Percentiles rank a stretch among this genome's conserved stretches.
These are phyloP conservation scores for Coreius guichenoti DNA, from an alignment of 2,797 vertebrate species.

Conservation along the genomic window DNA sequence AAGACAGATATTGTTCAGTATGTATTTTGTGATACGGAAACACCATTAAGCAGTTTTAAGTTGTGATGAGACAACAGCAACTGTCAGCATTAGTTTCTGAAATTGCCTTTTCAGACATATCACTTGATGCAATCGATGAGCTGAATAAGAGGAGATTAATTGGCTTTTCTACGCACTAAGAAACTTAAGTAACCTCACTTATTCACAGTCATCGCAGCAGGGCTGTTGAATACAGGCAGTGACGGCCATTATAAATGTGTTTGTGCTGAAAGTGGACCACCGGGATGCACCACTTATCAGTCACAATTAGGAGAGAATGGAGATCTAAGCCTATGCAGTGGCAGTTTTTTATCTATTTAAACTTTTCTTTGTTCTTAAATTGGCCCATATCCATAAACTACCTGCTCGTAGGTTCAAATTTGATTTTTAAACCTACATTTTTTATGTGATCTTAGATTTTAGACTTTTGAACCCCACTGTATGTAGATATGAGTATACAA, in stretches of 20 bases:
- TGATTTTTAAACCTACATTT: not conserved
- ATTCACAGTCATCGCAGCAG: constrained; percentile 41
- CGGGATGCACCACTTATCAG: constrained; percentile 4
- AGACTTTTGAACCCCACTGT: not conserved
- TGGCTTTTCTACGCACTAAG: constrained; percentile 67
- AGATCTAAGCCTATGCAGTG: not conserved
- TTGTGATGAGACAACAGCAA: constrained; percentile 74
- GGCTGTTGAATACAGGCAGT: constrained; percentile 38
- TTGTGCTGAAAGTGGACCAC: constrained; percentile 30
- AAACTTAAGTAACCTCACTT: constrained; percentile 50
- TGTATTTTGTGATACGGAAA: constrained; percentile 61
- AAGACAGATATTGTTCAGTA: constrained; percentile 70
- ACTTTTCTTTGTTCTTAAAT: not conserved
- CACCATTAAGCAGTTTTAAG: constrained; percentile 69
- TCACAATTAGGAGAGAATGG: constrained; percentile 3
- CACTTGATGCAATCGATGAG: constrained; percentile 74
- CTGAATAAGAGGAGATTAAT: constrained; percentile 74
- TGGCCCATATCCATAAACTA: not conserved
- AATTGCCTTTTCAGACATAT: constrained; percentile 73
- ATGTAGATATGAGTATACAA: not conserved
- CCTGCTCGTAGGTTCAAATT: not conserved
- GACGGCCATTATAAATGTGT: constrained; percentile 36
- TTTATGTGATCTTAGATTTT: not conserved
- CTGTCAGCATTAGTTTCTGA: constrained; percentile 72
- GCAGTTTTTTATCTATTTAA: not conserved